phyloP scores from a whole-genome alignment of 1,140 invertebrate species.

The Elymnias hypermnestra region DNA sequence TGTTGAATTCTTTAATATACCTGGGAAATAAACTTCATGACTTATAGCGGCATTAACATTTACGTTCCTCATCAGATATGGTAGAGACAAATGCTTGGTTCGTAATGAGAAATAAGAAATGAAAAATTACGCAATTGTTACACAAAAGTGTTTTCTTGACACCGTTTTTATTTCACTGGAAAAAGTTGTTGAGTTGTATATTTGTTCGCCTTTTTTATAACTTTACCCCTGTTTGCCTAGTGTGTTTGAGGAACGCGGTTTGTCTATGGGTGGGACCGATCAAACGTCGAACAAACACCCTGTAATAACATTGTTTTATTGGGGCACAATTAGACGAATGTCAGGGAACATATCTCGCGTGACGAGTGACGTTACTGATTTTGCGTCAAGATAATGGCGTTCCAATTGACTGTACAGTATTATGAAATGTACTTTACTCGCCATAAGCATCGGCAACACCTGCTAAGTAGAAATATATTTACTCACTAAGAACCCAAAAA shows the following conservation, averaged over 20 bases:
- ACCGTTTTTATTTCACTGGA: neutral
- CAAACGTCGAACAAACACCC: constrained; percentile 42
- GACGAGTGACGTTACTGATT: constrained; percentile 14
- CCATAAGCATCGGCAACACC: too few relatives aligned
- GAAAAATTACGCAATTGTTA: too few relatives aligned
- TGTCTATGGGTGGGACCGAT: constrained; percentile 47
- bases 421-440: too few relatives aligned
- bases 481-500: too few relatives aligned
- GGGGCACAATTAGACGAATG: constrained; percentile 35
- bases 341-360: constrained; percentile 22
- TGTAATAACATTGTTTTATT: constrained; percentile 46
- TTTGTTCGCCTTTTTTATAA: constrained; percentile 25
- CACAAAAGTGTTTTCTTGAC: neutral
- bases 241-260: constrained; percentile 44
- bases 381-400: constrained; percentile 3
- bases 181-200: neutral
- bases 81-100: neutral
- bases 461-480: too few relatives aligned
- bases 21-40: too few relatives aligned
- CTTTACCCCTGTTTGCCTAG: constrained; percentile 30
- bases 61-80: too few relatives aligned
- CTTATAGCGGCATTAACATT: too few relatives aligned
- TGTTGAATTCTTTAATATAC: too few relatives aligned
- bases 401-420: neutral
- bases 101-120: neutral